Conservation (phyloP, 2,797 vertebrate genomes). For the Psittacula derbiana region DNA sequence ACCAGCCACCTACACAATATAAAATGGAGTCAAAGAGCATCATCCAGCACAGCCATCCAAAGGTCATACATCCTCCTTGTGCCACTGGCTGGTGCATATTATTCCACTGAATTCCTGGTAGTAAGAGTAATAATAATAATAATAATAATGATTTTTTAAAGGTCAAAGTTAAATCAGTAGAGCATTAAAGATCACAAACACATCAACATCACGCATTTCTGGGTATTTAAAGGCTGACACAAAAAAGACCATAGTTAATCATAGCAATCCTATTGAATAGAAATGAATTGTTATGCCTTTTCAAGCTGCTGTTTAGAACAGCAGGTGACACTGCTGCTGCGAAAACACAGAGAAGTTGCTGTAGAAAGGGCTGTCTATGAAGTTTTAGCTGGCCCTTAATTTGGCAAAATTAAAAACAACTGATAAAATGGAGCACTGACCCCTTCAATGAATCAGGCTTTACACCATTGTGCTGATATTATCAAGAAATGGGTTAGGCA, state of each 20-base stretch:
- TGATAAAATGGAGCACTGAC: not conserved
- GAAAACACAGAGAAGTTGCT: not conserved
- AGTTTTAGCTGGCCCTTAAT: not conserved
- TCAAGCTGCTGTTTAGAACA: not conserved
- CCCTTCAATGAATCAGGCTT: not conserved
- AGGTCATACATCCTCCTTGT: constrained; percentile 58
- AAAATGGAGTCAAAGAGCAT: constrained; percentile 75
- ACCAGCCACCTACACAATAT: constrained; percentile 75
- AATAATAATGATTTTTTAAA: constrained; percentile 5
- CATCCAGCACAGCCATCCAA: constrained; percentile 75
- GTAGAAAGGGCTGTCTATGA: not conserved
- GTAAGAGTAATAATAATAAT: not conserved
- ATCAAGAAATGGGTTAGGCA: not conserved
- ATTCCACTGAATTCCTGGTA: constrained; percentile 77
- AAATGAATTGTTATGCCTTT: not conserved
- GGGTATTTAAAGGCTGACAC: not conserved
- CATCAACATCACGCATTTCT: not conserved
- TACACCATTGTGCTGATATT: not conserved
- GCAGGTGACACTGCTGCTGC: not conserved
- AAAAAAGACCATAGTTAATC: not conserved
- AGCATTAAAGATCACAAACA: not conserved
- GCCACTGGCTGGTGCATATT: constrained; percentile 56
- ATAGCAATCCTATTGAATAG: not conserved
- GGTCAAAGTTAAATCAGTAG: not conserved
- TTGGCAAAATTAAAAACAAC: not conserved